phyloP scores from a whole-genome alignment of 2,113 vertebrate species.

The Mustela lutreola region DNA sequence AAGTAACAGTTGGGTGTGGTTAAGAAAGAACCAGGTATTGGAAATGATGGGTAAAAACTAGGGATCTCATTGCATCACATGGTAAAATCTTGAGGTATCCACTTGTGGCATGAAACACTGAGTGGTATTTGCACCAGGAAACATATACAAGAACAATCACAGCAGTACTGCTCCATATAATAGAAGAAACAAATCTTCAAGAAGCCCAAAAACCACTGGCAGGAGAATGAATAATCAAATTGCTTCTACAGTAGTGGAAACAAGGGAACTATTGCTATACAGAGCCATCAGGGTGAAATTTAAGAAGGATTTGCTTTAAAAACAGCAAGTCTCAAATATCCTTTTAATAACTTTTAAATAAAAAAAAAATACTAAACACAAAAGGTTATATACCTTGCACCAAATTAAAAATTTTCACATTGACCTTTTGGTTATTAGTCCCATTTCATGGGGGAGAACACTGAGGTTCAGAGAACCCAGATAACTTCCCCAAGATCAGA shows the following conservation, averaged over 20 bases:
- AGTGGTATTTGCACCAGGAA: background rate
- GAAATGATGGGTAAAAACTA: background rate
- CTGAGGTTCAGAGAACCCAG: background rate
- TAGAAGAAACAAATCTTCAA: background rate
- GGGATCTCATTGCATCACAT: background rate
- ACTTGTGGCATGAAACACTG: background rate
- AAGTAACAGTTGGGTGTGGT: background rate
- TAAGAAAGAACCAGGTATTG: background rate
- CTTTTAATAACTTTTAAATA: slow-evolving; percentile 37
- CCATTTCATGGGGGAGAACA: slow-evolving; percentile 9
- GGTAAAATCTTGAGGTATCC: background rate
- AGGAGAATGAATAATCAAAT: background rate
- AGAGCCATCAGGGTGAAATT: slow-evolving; percentile 10
- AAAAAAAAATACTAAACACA: background rate
- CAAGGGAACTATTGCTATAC: background rate
- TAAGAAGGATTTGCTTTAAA: background rate
- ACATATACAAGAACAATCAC: background rate
- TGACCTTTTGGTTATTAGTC: background rate
- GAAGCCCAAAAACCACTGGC: background rate
- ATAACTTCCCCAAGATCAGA: background rate
- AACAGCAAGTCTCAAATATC: background rate
- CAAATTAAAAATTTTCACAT: slow-evolving; percentile 5
- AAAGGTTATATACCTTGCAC: background rate
- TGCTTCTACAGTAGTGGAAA: background rate
- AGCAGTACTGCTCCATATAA: background rate